Evolutionary conservation across 2,113 vertebrate species (phyloP).

Genomic region (Ceyx melanurus): DNA sequence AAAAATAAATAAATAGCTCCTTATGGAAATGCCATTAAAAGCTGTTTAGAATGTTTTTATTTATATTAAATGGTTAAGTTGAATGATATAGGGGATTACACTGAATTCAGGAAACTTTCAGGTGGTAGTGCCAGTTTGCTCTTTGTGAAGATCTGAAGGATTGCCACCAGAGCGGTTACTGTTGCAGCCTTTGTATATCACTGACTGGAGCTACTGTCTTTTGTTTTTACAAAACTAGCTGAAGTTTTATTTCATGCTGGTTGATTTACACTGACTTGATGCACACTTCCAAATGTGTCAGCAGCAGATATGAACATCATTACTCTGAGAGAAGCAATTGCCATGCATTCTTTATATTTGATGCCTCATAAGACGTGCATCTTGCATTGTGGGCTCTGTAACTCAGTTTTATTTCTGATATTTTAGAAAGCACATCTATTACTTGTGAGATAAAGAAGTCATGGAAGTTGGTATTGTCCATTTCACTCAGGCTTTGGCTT

Average conservation of each 20-base stretch:
- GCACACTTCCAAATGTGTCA: background rate
- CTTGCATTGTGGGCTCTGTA: background rate
- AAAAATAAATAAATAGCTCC: background rate
- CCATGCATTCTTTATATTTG: background rate
- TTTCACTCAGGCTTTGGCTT: background rate
- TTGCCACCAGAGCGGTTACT: background rate
- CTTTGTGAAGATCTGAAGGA: background rate
- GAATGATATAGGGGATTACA: background rate
- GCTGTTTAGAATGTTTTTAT: background rate
- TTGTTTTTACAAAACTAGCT: background rate
- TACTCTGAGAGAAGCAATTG: background rate
- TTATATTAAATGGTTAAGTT: background rate
- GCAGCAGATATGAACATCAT: background rate
- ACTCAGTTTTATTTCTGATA: background rate
- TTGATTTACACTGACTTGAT: background rate
- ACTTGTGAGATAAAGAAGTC: background rate
- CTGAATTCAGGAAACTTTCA: background rate
- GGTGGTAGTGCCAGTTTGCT: background rate
- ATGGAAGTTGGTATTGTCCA: background rate
- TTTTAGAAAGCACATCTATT: constrained; percentile 13
- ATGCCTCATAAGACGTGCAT: background rate
- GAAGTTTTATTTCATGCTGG: constrained; percentile 38
- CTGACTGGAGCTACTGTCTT: background rate
- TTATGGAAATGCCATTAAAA: background rate
- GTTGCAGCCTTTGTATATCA: background rate